Evolutionary conservation across 2,888 invertebrate genomes (phyloP).

Genomic region (Cephus sareptanus): DNA sequence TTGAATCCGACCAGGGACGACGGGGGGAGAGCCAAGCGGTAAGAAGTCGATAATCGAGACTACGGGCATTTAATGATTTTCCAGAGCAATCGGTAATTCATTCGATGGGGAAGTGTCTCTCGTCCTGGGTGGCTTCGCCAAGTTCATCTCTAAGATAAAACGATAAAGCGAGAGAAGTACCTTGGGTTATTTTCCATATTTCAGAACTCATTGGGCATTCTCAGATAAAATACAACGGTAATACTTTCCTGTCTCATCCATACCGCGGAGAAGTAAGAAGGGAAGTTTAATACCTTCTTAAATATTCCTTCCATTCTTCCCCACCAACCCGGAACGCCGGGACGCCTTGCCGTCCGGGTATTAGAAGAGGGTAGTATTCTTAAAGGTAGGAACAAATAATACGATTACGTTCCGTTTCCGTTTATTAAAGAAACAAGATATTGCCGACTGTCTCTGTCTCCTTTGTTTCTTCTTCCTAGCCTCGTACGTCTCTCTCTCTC

Average conservation of each 20-base stretch:
- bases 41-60: not conserved
- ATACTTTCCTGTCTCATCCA: slow-evolving; percentile 43
- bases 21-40: not conserved
- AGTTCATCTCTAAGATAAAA: slow-evolving; percentile 10
- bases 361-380: slow-evolving; percentile 48
- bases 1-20: not conserved
- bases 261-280: slow-evolving; percentile 27
- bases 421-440: slow-evolving; percentile 67
- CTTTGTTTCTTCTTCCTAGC: slow-evolving; percentile 11
- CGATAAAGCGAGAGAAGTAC: slow-evolving; percentile 14
- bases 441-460: slow-evolving; percentile 44
- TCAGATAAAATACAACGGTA: slow-evolving; percentile 55
- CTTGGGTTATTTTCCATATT: slow-evolving; percentile 48
- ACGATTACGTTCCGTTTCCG: slow-evolving; percentile 66
- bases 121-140: not conserved
- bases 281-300: slow-evolving; percentile 64
- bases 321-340: slow-evolving; percentile 27
- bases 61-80: not conserved
- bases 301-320: slow-evolving; percentile 60
- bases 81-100: not conserved
- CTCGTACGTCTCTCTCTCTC: slow-evolving; percentile 9
- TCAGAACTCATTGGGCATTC: slow-evolving; percentile 53
- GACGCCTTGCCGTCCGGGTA: slow-evolving; percentile 32
- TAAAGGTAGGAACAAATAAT: slow-evolving; percentile 65
- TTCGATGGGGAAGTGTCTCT: not conserved